Percentiles rank a stretch among this genome's conserved stretches.
These are phyloP conservation scores for Sinhomidia bicolor DNA, from an alignment of 2,888 invertebrate species.

Conservation along the genomic window DNA sequence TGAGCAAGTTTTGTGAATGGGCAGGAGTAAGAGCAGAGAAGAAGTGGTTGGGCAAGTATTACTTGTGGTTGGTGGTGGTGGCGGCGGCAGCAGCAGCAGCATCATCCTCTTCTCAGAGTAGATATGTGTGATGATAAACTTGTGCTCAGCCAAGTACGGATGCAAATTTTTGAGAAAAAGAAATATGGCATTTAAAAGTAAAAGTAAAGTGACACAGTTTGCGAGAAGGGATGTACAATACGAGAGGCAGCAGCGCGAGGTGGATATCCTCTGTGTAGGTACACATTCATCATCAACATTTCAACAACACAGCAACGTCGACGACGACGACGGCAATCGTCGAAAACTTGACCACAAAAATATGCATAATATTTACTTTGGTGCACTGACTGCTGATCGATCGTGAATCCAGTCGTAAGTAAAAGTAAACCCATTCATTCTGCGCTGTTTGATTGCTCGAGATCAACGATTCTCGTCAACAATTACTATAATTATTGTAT, in stretches of 20 bases:
- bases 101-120: background rate
- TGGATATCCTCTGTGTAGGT: conserved; percentile 48
- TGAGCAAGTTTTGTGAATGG: conserved; percentile 51
- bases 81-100: no score
- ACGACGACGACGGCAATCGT: background rate
- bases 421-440: conserved; percentile 37
- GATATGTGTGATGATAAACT: background rate
- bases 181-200: conserved; percentile 42
- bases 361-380: conserved; percentile 47
- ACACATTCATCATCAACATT: background rate
- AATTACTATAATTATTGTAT: conserved; percentile 24
- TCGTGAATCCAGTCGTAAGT: conserved; percentile 38
- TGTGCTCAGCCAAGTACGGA: conserved; percentile 19
- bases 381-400: conserved; percentile 51
- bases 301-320: background rate
- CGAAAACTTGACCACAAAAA: conserved; percentile 12
- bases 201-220: conserved; percentile 49
- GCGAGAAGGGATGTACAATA: background rate
- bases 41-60: conserved; percentile 72
- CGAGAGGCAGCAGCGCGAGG: background rate
- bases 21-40: conserved; percentile 56
- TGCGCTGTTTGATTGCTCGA: background rate
- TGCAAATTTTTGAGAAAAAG: conserved; percentile 34
- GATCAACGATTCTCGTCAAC: conserved; percentile 22
- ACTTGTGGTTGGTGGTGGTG: background rate